These are phyloP conservation scores for Bradynema listronoti DNA, from an alignment of 1,140 invertebrate genomes.

Conservation along the genomic window DNA sequence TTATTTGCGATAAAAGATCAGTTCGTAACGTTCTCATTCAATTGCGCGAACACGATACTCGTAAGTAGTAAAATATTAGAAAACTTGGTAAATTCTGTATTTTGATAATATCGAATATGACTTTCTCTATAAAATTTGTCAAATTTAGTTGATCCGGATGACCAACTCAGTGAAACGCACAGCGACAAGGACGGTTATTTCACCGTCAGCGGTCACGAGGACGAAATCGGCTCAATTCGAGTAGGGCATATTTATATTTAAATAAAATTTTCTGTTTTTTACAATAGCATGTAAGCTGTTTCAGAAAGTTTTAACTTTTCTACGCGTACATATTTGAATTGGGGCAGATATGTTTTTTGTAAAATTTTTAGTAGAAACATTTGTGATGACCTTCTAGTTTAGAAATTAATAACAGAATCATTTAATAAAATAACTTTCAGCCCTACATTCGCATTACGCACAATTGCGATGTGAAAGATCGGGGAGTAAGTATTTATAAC, in stretches of 20 bases:
- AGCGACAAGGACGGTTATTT: slow-evolving; percentile 44
- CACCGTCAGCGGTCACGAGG: slow-evolving; percentile 36
- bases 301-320: too few relatives aligned
- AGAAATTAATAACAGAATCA: too few relatives aligned
- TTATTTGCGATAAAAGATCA: slow-evolving; percentile 29
- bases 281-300: not conserved
- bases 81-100: not conserved
- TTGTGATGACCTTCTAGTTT: too few relatives aligned
- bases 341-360: too few relatives aligned
- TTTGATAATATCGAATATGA: not conserved
- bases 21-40: slow-evolving; percentile 28
- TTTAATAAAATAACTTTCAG: too few relatives aligned
- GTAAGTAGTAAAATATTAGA: slow-evolving; percentile 14
- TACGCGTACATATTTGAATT: too few relatives aligned
- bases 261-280: not conserved
- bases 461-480: slow-evolving; percentile 41
- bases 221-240: slow-evolving; percentile 43
- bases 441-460: slow-evolving; percentile 47
- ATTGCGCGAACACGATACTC: slow-evolving; percentile 34
- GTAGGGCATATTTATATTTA: not conserved
- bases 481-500: slow-evolving; percentile 26
- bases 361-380: too few relatives aligned
- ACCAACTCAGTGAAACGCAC: slow-evolving; percentile 33
- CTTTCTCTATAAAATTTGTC: slow-evolving; percentile 3
- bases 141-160: slow-evolving; percentile 46